A percentile compares a stretch with the other conserved stretches of the same genome.
These are phyloP conservation scores for Cottus gobio DNA, from an alignment of 2,113 vertebrate species.

Conservation along the genomic window DNA sequence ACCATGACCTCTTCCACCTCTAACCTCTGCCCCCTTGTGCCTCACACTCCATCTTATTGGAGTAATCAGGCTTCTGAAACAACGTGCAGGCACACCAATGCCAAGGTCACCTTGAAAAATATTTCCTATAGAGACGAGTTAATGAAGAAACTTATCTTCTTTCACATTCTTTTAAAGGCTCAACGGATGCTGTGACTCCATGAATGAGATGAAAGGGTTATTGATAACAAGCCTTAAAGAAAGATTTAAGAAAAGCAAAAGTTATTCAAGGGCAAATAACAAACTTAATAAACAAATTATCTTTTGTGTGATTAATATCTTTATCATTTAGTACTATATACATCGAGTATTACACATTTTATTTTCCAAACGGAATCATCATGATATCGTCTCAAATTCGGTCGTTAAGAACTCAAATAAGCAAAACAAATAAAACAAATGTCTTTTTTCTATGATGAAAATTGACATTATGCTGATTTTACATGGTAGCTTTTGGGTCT, in stretches of 20 bases:
- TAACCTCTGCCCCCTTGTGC: not conserved
- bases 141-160: not conserved
- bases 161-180: not conserved
- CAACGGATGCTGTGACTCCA: not conserved
- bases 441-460: no score
- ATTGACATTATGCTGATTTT: not conserved
- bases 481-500: not conserved
- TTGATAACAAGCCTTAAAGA: not conserved
- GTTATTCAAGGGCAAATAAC: not conserved
- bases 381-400: not conserved
- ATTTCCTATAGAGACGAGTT: not conserved
- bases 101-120: slow-evolving; percentile 56
- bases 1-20: not conserved
- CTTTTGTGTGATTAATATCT: not conserved
- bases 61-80: not conserved
- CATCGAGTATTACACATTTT: not conserved
- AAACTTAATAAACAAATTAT: not conserved
- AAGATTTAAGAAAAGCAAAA: not conserved
- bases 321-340: not conserved
- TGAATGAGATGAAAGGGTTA: not conserved
- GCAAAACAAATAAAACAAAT: not conserved
- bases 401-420: not conserved
- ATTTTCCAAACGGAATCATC: not conserved
- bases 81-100: not conserved
- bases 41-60: not conserved